Evolutionary conservation across 2,888 invertebrate species (phyloP), one percentile per base, ranked within the genome.

Genomic region (Catotricha subobsoleta): DNA sequence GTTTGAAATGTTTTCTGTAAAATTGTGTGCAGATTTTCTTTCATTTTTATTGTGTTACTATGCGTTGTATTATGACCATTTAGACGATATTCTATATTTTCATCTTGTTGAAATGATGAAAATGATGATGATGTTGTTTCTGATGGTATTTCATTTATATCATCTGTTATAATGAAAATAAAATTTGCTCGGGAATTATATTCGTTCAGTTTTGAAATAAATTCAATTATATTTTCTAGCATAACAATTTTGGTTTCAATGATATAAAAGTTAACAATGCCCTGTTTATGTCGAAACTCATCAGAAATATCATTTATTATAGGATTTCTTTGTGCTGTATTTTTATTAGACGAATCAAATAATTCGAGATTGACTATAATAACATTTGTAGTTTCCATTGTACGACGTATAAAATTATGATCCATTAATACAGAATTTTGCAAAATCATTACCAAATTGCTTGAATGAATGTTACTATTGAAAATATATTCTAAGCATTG

Each of bases 1-100:
- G 35, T 33, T 30, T 39, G 6, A 36, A 27, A 35, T 37, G 37
- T n/a, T 30, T 21, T 33, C 18, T 7, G 4, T 19, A 34, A 19
- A 19, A 34, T n/a, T n/a, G n/a, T n/a, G n/a, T n/a, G n/a, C n/a
- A n/a, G n/a, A n/a, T n/a, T n/a, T n/a, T n/a, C n/a, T n/a, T n/a
- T n/a, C n/a, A n/a, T n/a, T n/a, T n/a, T n/a, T n/a, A n/a, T n/a
- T n/a, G n/a, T n/a, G n/a, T n/a, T n/a, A n/a, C n/a, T n/a, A n/a
- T n/a, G n/a, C n/a, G n/a, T n/a, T n/a, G n/a, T n/a, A n/a, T n/a
- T n/a, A n/a, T n/a, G n/a, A n/a, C n/a, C n/a, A n/a, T n/a, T n/a
- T n/a, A n/a, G n/a, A n/a, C n/a, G n/a, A n/a, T n/a, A n/a, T n/a
- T n/a, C n/a, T n/a, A n/a, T n/a, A n/a, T n/a, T n/a, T n/a, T n/a